These are phyloP conservation scores for Thrips palmi DNA, from an alignment of 1,140 invertebrate species.

Conservation along the genomic window DNA sequence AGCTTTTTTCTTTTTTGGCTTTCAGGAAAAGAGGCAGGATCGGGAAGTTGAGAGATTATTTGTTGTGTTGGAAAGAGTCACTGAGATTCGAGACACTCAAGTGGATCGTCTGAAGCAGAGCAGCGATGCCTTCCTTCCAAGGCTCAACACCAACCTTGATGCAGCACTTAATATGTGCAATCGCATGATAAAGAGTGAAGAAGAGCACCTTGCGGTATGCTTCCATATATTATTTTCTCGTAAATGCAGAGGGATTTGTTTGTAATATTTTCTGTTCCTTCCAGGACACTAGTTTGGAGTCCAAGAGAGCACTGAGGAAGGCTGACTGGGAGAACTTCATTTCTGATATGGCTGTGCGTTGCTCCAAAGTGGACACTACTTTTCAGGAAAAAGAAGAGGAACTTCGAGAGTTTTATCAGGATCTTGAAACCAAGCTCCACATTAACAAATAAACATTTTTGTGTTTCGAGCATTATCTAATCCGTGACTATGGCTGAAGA, in stretches of 20 bases:
- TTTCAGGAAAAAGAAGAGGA: slow-evolving; percentile 63
- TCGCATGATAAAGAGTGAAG: slow-evolving; percentile 30
- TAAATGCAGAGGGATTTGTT: background rate
- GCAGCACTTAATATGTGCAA: slow-evolving; percentile 42
- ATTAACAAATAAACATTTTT: slow-evolving; percentile 21
- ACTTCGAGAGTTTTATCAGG: slow-evolving; percentile 48
- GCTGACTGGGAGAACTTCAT: slow-evolving; percentile 51
- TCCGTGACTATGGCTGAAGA: no score
- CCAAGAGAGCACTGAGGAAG: slow-evolving; percentile 36
- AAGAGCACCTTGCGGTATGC: slow-evolving; percentile 28
- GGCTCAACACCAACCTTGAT: slow-evolving; percentile 42
- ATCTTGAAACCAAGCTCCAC: slow-evolving; percentile 53
- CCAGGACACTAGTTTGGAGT: slow-evolving; percentile 30
- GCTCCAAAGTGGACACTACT: slow-evolving; percentile 48
- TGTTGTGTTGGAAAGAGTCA: slow-evolving; percentile 51
- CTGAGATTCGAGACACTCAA: slow-evolving; percentile 54
- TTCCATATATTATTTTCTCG: slow-evolving; percentile 1
- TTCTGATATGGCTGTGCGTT: slow-evolving; percentile 54
- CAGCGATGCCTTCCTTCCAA: slow-evolving; percentile 37
- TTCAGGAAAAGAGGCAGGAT: slow-evolving; percentile 52
- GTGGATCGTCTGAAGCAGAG: slow-evolving; percentile 37
- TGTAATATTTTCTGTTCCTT: slow-evolving; percentile 18
- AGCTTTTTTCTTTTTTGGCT: slow-evolving; percentile 16
- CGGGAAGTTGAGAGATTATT: slow-evolving; percentile 61
- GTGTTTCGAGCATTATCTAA: background rate